phyloP scores from a whole-genome alignment of 2,113 vertebrate species.

The Podarcis muralis region DNA sequence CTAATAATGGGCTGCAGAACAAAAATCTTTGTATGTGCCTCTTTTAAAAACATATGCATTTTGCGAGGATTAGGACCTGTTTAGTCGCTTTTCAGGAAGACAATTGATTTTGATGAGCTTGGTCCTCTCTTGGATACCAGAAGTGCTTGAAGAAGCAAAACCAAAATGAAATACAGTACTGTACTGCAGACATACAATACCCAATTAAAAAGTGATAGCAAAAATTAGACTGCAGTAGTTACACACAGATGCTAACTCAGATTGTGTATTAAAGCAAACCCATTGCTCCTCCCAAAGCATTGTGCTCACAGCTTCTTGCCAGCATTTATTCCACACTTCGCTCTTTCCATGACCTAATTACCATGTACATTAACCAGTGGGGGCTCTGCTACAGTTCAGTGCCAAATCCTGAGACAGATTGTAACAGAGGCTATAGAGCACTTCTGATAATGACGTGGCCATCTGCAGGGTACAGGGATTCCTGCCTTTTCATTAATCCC shows the following conservation, averaged over 20 bases:
- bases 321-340: constrained; percentile 4
- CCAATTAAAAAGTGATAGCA: background rate
- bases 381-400: background rate
- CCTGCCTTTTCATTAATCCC: background rate
- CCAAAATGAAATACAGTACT: background rate
- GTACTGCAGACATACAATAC: background rate
- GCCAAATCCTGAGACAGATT: background rate
- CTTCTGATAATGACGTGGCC: background rate
- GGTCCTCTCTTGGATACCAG: background rate
- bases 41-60: background rate
- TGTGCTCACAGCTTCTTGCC: background rate
- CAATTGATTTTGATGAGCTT: background rate
- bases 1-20: background rate
- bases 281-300: background rate
- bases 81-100: background rate
- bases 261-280: background rate
- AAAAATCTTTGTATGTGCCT: background rate
- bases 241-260: background rate
- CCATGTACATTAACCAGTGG: background rate
- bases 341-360: constrained; percentile 26
- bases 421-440: background rate
- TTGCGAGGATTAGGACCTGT: background rate
- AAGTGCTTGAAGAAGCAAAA: background rate
- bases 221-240: background rate
- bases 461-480: background rate